Percentiles rank a stretch among this genome's conserved stretches.
Conservation (phyloP, 2,113 vertebrate genomes). For the Channa maculata region DNA sequence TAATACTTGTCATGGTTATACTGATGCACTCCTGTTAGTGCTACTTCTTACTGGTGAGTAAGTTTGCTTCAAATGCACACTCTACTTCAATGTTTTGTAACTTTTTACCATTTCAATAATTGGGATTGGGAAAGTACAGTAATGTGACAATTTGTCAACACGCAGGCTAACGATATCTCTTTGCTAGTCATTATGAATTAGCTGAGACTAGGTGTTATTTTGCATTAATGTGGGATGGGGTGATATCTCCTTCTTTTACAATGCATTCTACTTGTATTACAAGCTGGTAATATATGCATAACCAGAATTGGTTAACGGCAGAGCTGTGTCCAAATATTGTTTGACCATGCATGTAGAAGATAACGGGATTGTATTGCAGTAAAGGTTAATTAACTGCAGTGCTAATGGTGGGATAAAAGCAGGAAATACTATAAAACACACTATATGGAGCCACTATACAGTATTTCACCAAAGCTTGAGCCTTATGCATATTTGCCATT, state of each 20-base stretch:
- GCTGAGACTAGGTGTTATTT: constrained; percentile 40
- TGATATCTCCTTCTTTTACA: constrained; percentile 34
- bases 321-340: constrained; percentile 12
- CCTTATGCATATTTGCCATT: constrained; percentile 33
- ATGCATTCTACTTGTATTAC: constrained; percentile 27
- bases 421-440: background rate
- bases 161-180: constrained; percentile 5
- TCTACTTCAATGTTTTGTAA: background rate
- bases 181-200: constrained; percentile 17
- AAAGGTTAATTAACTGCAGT: background rate
- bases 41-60: background rate
- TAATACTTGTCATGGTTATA: constrained; percentile 21
- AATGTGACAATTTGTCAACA: constrained; percentile 30
- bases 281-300: constrained; percentile 26
- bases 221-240: constrained; percentile 10
- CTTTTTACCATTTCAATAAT: no score
- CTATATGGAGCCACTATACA: constrained; percentile 2
- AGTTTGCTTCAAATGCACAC: background rate
- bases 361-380: background rate
- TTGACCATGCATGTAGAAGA: background rate
- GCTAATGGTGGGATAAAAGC: background rate
- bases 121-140: background rate
- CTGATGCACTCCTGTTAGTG: background rate
- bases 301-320: constrained; percentile 11
- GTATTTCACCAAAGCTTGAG: background rate